Evolutionary conservation across 2,113 vertebrate genomes (phyloP).

Genomic region (Australoheros scitulus): DNA sequence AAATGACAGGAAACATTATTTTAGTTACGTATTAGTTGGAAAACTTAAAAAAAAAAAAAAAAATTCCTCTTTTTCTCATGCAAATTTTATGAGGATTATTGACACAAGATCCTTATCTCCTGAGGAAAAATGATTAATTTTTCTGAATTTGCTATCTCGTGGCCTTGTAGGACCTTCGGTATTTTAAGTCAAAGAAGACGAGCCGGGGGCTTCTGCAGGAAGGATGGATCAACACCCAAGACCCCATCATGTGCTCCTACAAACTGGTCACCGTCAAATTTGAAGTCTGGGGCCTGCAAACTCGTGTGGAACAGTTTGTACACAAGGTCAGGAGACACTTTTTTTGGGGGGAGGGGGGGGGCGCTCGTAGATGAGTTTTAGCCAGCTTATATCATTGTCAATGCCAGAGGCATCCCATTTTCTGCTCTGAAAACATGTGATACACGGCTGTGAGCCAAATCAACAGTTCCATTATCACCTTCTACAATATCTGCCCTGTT

Average conservation of each 20-base stretch:
- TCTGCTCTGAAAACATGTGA: conserved; percentile 5
- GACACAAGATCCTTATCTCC: not conserved
- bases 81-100: not conserved
- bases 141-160: not conserved
- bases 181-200: conserved; percentile 96
- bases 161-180: conserved; percentile 87
- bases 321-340: conserved; percentile 88
- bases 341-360: not conserved
- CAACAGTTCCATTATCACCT: conserved; percentile 7
- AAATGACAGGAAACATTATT: not conserved
- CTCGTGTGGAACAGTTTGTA: conserved; percentile 97
- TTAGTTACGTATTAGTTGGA: not conserved
- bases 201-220: conserved; percentile 89
- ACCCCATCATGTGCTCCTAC: conserved; percentile 99
- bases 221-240: conserved; percentile 91
- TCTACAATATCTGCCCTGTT: conserved; percentile 19
- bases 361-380: not conserved
- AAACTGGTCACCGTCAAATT: conserved; percentile 98
- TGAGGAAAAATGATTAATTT: not conserved
- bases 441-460: not conserved
- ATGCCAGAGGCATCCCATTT: not conserved
- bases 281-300: conserved; percentile 98
- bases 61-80: not conserved
- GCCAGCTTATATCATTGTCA: not conserved
- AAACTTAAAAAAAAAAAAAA: not conserved